These are phyloP conservation scores for Luscinia megarhynchos DNA, from an alignment of 2,797 vertebrate species.

Conservation along the genomic window DNA sequence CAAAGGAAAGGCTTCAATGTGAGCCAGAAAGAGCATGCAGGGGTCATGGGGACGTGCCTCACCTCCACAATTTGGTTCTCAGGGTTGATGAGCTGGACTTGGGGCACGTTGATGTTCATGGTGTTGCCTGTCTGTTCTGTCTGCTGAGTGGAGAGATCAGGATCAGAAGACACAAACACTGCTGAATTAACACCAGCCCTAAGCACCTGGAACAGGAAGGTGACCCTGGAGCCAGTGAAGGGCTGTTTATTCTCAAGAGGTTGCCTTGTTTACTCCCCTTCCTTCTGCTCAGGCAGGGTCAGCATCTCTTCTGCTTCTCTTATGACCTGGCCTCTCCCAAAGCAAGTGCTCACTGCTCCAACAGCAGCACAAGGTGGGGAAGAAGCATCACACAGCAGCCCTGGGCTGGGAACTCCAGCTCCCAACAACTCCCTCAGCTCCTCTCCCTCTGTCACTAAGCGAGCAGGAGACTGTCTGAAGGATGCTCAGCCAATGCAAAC, in stretches of 20 bases:
- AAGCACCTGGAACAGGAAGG: not conserved
- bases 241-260: not conserved
- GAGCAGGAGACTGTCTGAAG: not conserved
- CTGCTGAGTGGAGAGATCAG: slow-evolving; percentile 72
- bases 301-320: not conserved
- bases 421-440: rapidly evolving
- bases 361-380: not conserved
- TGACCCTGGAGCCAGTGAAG: not conserved
- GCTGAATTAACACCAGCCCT: not conserved
- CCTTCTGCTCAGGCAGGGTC: not conserved
- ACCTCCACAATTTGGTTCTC: slow-evolving; percentile 99
- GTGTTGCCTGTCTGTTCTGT: slow-evolving; percentile 87
- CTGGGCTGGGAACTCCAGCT: not conserved
- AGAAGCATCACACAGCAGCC: not conserved
- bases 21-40: not conserved
- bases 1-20: not conserved
- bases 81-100: slow-evolving; percentile 98
- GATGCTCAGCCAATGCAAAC: not conserved
- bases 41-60: slow-evolving; percentile 40
- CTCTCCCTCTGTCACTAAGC: not conserved
- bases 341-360: not conserved
- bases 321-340: not conserved
- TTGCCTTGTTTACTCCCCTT: not conserved
- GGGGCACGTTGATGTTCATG: slow-evolving; percentile 93
- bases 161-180: not conserved